Base-by-base conservation (phyloP, 37 sponge, comb jelly and placozoan genomes). In the Tethya wilhelma region DNA sequence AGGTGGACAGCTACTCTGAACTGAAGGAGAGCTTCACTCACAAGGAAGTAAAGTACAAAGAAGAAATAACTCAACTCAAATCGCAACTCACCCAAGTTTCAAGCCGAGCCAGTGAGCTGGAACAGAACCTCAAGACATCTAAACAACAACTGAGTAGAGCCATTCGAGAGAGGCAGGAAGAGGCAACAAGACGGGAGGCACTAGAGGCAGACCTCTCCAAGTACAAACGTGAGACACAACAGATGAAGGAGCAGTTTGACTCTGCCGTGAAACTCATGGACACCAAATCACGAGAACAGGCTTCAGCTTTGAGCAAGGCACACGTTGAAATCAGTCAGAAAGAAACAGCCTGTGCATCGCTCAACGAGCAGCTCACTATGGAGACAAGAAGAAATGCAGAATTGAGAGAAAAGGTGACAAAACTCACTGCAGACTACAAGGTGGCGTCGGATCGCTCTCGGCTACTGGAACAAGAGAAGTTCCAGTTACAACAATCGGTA, bases 161-260 rank as follows among this genome's bases (percentile, higher is more conserved):
- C 36, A 26, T 38, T 4, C 41, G 32, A 31, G 86, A 77, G 53
- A 31, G 23, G 22, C 38, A 65, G 38, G 80, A 62, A 37, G 45
- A 43, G 38, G 32, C 31, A 1, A 25, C 30, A 19, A 46, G 36
- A 37, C 33, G 37, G 31, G 74, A 73, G 33, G 26, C n/a, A 1
- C 5, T 86, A 62, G 75, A 74, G 17, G 67, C 75, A 31, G 87
- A 87, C 32, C 76, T 87, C 11, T 55, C 28, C 32, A 43, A 40
- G 56, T 34, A 56, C 45, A 23, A 80, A 33, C 49, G 55, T 12
- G 87, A 87, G 59, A 87, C 71, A 28, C 20, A 44, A 41, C 80
- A 79, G 75, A 79, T 87, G 80, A 87, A 87, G 66, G 41, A 73
- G 32, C 87, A 87, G 64, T 87, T 87, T 67, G 75, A 79, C 46